These are phyloP conservation scores for Amblyjoppa proteus DNA, from an alignment of 2,888 invertebrate genomes.

Conservation along the genomic window DNA sequence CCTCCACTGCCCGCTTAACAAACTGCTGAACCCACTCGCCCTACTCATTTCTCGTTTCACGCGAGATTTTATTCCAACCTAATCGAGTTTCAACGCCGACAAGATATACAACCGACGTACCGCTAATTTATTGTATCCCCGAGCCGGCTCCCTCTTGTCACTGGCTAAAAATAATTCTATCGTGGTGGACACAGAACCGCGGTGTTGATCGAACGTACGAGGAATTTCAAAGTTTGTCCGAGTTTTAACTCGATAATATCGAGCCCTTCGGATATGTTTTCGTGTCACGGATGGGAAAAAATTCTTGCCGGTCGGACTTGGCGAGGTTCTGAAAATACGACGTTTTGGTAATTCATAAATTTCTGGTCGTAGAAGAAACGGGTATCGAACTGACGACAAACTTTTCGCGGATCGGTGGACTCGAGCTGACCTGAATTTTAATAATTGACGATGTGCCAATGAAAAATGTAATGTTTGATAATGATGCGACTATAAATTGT, in stretches of 20 bases:
- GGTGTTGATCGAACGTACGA: neutral
- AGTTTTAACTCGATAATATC: neutral
- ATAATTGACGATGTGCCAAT: neutral
- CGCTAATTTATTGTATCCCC: conserved; percentile 27
- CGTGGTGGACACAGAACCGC: neutral
- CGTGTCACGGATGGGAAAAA: neutral
- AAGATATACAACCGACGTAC: conserved; percentile 29
- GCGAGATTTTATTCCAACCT: conserved; percentile 82
- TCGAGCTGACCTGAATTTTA: neutral
- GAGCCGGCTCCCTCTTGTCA: neutral
- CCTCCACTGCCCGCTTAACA: conserved; percentile 77
- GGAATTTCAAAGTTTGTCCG: neutral
- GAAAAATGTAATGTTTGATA: too few relatives aligned
- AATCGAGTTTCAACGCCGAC: conserved; percentile 77
- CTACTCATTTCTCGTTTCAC: conserved; percentile 70
- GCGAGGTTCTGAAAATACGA: neutral
- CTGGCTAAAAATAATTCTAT: neutral
- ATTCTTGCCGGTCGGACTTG: neutral
- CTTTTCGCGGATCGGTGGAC: neutral
- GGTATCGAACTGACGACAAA: neutral
- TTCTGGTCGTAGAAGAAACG: neutral
- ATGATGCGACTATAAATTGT: too few relatives aligned
- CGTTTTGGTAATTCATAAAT: neutral
- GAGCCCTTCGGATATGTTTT: neutral
- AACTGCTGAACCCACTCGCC: conserved; percentile 83